These are phyloP conservation scores for Hippocampus zosterae DNA, from an alignment of 2,113 vertebrate species.

Conservation along the genomic window DNA sequence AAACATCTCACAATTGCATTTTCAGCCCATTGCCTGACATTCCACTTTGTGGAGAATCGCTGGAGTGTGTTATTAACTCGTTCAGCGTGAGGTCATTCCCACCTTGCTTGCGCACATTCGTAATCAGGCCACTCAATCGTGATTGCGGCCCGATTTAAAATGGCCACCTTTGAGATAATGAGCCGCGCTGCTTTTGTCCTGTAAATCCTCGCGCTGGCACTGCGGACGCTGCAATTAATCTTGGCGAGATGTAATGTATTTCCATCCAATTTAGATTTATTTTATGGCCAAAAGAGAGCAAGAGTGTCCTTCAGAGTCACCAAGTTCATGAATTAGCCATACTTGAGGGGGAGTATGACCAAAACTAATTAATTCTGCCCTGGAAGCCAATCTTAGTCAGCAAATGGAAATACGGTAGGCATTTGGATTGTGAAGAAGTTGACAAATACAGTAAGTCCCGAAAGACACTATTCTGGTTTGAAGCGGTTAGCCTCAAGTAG, in stretches of 20 bases:
- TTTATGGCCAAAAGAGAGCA: constrained; percentile 12
- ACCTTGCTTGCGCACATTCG: constrained; percentile 34
- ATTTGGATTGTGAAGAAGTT: no score
- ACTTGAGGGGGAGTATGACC: neutral
- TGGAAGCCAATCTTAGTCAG: neutral
- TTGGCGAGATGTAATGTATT: constrained; percentile 4
- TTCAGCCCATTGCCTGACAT: constrained; percentile 1
- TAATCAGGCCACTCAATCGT: constrained; percentile 40
- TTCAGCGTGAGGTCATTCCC: constrained; percentile 29
- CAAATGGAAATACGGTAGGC: no score
- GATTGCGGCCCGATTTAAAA: constrained; percentile 47
- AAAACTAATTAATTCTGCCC: neutral
- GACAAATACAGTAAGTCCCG: no score
- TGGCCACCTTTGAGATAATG: constrained; percentile 61
- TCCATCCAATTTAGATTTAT: neutral
- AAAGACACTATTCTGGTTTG: no score
- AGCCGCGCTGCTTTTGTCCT: constrained; percentile 43
- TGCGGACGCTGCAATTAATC: constrained; percentile 52
- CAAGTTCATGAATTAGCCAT: neutral
- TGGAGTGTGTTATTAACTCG: constrained; percentile 15
- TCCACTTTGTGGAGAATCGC: constrained; percentile 6
- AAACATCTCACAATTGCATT: neutral
- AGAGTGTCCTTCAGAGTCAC: constrained; percentile 1
- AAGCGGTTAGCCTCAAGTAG: no score
- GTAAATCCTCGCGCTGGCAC: constrained; percentile 41